Base-by-base conservation (phyloP, 2,797 vertebrate species). In the Gastrophryne carolinensis region DNA sequence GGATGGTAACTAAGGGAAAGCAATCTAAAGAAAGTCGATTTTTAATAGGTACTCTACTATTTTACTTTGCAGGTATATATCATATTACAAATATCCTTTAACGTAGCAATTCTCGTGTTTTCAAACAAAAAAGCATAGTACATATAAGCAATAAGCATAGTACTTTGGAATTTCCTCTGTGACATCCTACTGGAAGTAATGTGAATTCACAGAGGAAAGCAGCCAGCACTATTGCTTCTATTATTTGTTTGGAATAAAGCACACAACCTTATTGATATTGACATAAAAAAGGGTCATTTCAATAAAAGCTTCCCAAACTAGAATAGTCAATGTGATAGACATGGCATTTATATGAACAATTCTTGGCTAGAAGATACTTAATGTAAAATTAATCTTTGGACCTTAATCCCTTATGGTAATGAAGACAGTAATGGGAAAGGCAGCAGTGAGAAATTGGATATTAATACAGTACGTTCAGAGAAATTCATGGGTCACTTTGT, bases 361-460 rank as follows among this genome's bases (percentile, higher is more conserved):
- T 49, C 60, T 71, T 72, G 52, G 75, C 39, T 65, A 35, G 52
- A 64, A 57, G 67, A 64, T 72, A 32, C 57, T 78, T 65, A 71
- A 78, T 78, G 50, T 44, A 30, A 39, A 78, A 78, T 72, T 78
- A 72, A 71, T 71, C 67, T 72, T 78, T 78, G 75, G 57, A 57
- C 75, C 67, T 71, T 78, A 65, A 78, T 78, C 60, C 57, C 30
- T 65, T 71, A 56, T 78, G 66, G 27, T 78, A 78, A 78, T 78
- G 50, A 72, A 58, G 50, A 64, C 67, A 72, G 71, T 58, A 50
- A 71, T 78, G 62, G 63, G 29, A 78, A 72, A 19, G 60, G 4
- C 65, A 50, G 75, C 37, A 72, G n/a, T 50, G 44, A 75, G 54
- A 32, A 17, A 61, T 68, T 21, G 47, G 32, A 61, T 68, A 34